These are phyloP conservation scores for Montipora cactus DNA, from an alignment of 64 coral and sea anemone species.

Conservation along the genomic window DNA sequence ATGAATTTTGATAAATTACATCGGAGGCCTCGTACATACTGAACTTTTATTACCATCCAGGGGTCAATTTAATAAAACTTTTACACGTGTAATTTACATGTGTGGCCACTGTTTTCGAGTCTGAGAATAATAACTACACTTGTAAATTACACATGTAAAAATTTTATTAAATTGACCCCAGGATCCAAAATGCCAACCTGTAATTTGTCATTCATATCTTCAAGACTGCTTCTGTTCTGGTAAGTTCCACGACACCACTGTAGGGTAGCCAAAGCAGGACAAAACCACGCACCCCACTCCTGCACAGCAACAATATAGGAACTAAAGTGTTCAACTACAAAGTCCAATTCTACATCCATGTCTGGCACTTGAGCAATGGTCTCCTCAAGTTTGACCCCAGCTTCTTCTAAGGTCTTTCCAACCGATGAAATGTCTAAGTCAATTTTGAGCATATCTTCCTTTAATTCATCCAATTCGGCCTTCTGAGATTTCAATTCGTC, in stretches of 20 bases:
- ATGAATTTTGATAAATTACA: no score
- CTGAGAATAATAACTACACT: no score
- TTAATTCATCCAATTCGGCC: constrained; percentile 77
- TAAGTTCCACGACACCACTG: constrained; percentile 68
- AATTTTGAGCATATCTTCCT: constrained; percentile 69
- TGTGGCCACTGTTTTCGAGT: no score
- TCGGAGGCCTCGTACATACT: background rate
- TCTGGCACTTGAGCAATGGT: constrained; percentile 56
- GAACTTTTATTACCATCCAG: no score
- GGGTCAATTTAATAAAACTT: no score
- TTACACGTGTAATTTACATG: no score
- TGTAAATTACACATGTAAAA: no score
- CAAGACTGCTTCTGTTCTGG: constrained; percentile 68
- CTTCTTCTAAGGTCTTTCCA: constrained; percentile 46
- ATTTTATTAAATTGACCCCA: no score
- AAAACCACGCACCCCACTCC: constrained; percentile 91
- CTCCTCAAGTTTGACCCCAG: constrained; percentile 60
- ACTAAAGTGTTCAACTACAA: constrained; percentile 86
- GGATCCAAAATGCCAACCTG: constrained; percentile 59
- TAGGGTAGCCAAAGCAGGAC: constrained; percentile 86
- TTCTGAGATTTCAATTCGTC: constrained; percentile 68
- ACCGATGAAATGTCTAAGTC: constrained; percentile 42
- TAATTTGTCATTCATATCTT: constrained; percentile 78
- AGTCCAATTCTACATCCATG: constrained; percentile 64
- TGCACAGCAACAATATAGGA: constrained; percentile 84